Conservation (phyloP, 2,113 vertebrate species). For the Raja brachyura region DNA sequence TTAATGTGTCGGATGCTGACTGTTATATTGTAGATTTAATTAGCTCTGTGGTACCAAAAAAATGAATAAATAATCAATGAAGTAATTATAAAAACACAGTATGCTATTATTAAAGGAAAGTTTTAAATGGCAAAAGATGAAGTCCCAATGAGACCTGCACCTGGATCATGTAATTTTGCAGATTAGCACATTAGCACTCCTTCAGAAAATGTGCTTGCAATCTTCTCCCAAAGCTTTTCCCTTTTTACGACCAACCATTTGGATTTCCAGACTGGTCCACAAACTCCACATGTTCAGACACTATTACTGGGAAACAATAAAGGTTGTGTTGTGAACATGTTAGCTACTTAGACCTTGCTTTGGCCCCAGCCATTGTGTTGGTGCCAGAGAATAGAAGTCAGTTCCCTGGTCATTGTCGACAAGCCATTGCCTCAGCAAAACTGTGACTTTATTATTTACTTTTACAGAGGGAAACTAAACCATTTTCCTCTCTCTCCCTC, state of each 20-base stretch:
- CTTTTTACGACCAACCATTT: constrained; percentile 61
- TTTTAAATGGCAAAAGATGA: not conserved
- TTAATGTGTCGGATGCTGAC: not conserved
- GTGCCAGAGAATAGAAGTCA: constrained; percentile 17
- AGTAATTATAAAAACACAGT: not conserved
- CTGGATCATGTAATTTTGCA: constrained; percentile 49
- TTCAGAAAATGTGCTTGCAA: constrained; percentile 62
- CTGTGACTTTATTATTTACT: constrained; percentile 15
- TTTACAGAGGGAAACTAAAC: not conserved
- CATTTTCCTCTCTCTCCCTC: not conserved
- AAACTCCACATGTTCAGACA: constrained; percentile 51
- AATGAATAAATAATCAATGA: not conserved
- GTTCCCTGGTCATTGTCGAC: not conserved
- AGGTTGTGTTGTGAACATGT: constrained; percentile 36
- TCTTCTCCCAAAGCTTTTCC: constrained; percentile 66
- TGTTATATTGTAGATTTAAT: not conserved
- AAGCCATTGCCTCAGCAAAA: constrained; percentile 31
- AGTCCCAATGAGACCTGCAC: constrained; percentile 1
- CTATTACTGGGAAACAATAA: constrained; percentile 44
- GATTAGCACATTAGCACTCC: constrained; percentile 93
- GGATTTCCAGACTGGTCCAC: constrained; percentile 55
- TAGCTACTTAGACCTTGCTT: constrained; percentile 29
- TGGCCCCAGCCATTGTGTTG: constrained; percentile 30
- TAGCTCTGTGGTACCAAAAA: not conserved
- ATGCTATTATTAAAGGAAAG: constrained; percentile 16